A percentile compares a stretch with the other conserved stretches of the same genome.
Evolutionary conservation across 2,113 vertebrate species (phyloP).

Genomic region (Xiphophorus couchianus): DNA sequence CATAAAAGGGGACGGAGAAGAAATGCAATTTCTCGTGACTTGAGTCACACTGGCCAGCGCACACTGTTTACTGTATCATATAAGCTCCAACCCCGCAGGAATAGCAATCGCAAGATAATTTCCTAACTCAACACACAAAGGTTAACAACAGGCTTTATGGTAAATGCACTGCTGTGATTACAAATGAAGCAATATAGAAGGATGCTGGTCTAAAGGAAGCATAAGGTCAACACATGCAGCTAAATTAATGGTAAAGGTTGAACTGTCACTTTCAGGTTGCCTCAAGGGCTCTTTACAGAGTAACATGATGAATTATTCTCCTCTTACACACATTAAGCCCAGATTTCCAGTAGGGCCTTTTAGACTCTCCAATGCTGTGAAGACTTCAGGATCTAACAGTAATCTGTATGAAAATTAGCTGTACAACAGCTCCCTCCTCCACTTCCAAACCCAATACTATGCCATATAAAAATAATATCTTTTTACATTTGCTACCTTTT

Average conservation of each 20-base stretch:
- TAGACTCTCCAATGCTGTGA: no score
- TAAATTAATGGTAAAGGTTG: slow-evolving; percentile 1
- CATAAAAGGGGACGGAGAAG: slow-evolving; percentile 19
- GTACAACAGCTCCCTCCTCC: neutral
- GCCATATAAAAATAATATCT: no score
- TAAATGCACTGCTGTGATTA: neutral
- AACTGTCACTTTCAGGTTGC: neutral
- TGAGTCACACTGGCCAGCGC: slow-evolving; percentile 8
- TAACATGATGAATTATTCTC: neutral
- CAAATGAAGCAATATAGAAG: neutral
- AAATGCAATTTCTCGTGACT: slow-evolving; percentile 8
- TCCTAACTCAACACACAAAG: neutral
- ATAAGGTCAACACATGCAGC: neutral
- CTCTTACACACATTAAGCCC: neutral
- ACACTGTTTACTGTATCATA: neutral
- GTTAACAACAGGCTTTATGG: neutral
- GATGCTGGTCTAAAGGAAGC: neutral
- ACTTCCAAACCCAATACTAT: no score
- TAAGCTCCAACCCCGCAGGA: neutral
- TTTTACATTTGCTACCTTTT: no score
- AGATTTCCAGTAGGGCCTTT: neutral
- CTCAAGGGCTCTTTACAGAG: neutral
- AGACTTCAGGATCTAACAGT: neutral
- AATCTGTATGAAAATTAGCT: neutral
- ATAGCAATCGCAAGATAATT: neutral